phyloP scores from a whole-genome alignment of 2,797 vertebrate genomes.

The Sebastes cheni region DNA sequence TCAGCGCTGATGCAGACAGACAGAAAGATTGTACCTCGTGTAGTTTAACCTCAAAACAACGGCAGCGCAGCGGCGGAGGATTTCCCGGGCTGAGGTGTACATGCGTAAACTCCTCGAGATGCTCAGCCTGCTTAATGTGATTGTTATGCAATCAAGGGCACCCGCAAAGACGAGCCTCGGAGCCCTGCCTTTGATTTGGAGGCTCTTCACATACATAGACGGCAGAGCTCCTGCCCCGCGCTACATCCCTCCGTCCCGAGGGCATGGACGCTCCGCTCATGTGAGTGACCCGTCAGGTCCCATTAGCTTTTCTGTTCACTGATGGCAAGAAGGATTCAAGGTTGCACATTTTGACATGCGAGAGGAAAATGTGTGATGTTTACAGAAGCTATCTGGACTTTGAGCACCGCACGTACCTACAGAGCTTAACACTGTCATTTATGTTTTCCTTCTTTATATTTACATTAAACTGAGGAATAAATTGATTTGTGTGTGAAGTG shows the following conservation, averaged over 20 bases:
- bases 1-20: conserved; percentile 39
- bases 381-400: neutral
- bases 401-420: neutral
- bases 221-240: conserved; percentile 23
- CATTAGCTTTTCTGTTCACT: conserved; percentile 68
- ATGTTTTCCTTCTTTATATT: neutral
- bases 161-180: conserved; percentile 41
- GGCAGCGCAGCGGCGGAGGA: neutral
- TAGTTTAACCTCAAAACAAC: conserved; percentile 29
- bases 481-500: neutral
- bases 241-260: conserved; percentile 41
- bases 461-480: neutral
- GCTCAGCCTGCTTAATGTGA: conserved; percentile 34
- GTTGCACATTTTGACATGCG: conserved; percentile 57
- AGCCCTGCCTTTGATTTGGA: conserved; percentile 60
- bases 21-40: conserved; percentile 27
- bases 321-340: conserved; percentile 66
- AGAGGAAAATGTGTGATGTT: conserved; percentile 33
- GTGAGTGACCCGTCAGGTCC: conserved; percentile 68
- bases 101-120: conserved; percentile 34
- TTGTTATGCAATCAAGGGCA: conserved; percentile 54
- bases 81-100: conserved; percentile 12
- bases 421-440: neutral
- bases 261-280: conserved; percentile 48
- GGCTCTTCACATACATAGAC: conserved; percentile 43